phyloP scores from a whole-genome alignment of 2,797 vertebrate genomes.

The Lacerta bilineata region DNA sequence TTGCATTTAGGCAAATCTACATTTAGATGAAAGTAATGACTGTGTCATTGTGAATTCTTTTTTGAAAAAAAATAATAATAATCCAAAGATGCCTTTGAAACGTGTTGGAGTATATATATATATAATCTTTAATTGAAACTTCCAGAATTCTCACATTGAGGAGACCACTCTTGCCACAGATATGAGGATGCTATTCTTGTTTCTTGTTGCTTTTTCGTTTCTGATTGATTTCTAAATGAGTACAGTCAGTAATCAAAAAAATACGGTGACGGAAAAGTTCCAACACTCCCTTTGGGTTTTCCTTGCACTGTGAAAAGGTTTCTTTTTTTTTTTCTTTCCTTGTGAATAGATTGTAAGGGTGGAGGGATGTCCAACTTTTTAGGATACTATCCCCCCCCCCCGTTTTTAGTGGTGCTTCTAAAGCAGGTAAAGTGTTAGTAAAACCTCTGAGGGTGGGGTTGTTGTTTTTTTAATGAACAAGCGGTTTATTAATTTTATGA shows the following conservation, averaged over 20 bases:
- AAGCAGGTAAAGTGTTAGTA: neutral
- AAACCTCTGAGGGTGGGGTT: no score
- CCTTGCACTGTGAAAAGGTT: neutral
- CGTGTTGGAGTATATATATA: neutral
- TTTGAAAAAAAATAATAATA: neutral
- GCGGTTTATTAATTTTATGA: no score
- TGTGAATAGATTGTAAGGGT: neutral
- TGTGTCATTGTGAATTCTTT: slow-evolving; percentile 81
- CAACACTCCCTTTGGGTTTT: neutral
- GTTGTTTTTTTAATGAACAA: no score
- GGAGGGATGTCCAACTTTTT: neutral
- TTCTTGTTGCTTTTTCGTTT: neutral
- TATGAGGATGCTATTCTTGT: neutral
- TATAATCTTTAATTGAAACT: slow-evolving; percentile 6
- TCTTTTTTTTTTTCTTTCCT: neutral
- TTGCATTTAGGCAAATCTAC: slow-evolving; percentile 76
- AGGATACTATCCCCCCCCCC: neutral
- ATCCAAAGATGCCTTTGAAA: neutral
- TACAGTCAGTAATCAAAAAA: neutral
- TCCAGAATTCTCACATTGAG: slow-evolving; percentile 44
- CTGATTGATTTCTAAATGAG: neutral
- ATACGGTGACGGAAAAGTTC: neutral
- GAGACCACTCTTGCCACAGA: slow-evolving; percentile 6
- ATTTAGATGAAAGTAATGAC: slow-evolving; percentile 80
- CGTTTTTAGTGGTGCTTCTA: neutral